phyloP scores from a whole-genome alignment of 2,797 vertebrate species.

The Bradypodion ventrale region DNA sequence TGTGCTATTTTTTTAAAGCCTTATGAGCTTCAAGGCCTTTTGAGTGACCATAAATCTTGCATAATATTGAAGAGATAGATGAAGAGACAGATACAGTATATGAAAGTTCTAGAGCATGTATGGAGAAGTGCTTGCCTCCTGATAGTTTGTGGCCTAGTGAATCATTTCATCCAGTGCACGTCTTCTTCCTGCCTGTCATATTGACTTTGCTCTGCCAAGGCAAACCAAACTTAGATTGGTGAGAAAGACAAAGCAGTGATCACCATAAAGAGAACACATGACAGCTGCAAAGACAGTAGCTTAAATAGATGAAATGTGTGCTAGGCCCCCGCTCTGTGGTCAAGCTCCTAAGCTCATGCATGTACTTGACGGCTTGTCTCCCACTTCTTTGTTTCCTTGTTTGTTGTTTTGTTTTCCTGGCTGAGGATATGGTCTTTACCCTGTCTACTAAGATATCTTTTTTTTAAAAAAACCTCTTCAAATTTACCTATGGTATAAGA shows the following conservation, averaged over 20 bases:
- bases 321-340: background rate
- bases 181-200: too few relatives aligned
- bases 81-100: background rate
- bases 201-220: background rate
- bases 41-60: background rate
- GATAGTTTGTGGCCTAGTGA: background rate
- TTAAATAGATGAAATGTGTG: background rate
- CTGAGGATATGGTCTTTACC: background rate
- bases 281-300: background rate
- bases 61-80: background rate
- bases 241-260: background rate
- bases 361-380: background rate
- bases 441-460: background rate
- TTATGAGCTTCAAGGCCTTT: background rate
- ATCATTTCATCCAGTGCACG: background rate
- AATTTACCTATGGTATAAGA: too few relatives aligned
- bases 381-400: too few relatives aligned
- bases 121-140: background rate
- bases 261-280: background rate
- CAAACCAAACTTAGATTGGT: background rate
- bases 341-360: background rate
- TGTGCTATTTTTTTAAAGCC: background rate
- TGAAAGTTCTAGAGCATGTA: background rate
- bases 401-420: background rate
- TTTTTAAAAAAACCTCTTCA: too few relatives aligned